Base-by-base conservation (phyloP, 2,113 vertebrate species). In the Atrichornis clamosus region DNA sequence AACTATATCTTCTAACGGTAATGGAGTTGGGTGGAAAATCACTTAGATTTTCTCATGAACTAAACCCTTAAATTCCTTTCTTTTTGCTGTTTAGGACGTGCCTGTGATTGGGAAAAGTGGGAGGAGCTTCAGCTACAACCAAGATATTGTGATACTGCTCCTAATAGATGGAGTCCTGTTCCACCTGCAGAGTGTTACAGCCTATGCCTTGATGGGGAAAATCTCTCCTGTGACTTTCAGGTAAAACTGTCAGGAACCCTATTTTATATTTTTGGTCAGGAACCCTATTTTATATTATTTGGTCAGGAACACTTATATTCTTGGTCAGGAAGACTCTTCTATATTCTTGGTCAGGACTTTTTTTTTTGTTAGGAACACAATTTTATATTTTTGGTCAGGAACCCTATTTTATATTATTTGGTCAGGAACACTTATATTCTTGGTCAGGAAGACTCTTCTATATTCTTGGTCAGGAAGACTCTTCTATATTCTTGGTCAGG, bases 201-300 rank as follows among this genome's bases (percentile, higher is more conserved):
- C 99, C 10, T 99, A 99, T 2, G 99, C 99, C 6, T 92, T 99
- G 90, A 99, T 99, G 99, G 99, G 99, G 11, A 98, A 98, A 46
- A 99, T 99, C 55, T 99, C 99, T 17, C 99, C 99, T 0, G 99
- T 99, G 67, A 99, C 99, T 3, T 99, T 99, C 98, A 99, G 99
- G 99, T 99, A 96, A 79, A 88, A 32, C 4, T 37, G 4, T 42
- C 73, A 60, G n/a, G 44, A 72, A 35, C 15, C 4, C 26, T 11
- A 0, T 58, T 50, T 32, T 16, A 1, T 26, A 24, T 23, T 33
- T 26, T 26, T 49, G 21, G 49, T 49, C 47, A 49, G 14, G 4
- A 74, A 2, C 28, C 24, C 9, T 13, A 14, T 42, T 78, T 42
- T 23, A 0, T 19, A 6, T 22, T 39, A n/a, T 37, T 41, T 41